Evolutionary conservation across 2,113 vertebrate genomes (phyloP), one percentile per base, ranked within the genome.

Genomic region (Corythornis vintsioides): DNA sequence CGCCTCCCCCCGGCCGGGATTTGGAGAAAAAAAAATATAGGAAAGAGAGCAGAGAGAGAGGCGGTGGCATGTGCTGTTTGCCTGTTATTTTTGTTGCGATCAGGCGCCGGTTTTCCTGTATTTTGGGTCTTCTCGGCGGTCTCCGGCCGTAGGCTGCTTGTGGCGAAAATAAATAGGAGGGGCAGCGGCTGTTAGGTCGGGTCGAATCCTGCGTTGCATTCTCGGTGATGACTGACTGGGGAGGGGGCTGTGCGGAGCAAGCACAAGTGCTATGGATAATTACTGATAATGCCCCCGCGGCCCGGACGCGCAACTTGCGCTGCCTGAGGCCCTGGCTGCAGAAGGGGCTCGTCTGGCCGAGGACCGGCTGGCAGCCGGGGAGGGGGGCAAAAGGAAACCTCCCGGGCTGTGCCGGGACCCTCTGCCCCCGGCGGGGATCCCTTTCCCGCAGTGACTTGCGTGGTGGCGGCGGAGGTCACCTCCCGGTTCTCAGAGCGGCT

Each of bases 381-480:
- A 65, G 8, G 38, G 60, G 57, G 88, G 91, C 31, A 21, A 78
- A 57, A 43, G 53, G 43, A 56, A 61, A 38, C 4, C 19, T 52
- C 25, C 42, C 43, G 84, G 81, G 91, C 43, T 38, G 24, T 69
- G 74, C 40, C 17, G 42, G 56, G 66, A 65, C 81, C 70, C 47
- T 64, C 69, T 71, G 56, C 15, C 40, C 57, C 83, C 28, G 33
- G 57, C 56, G 86, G 86, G 43, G 79, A 82, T 88, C 75, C 63
- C 61, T 87, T 78, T 78, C 83, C 83, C 81, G 71, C 21, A 71
- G 53, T 88, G 94, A 94, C 84, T 69, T 70, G 81, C 69, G 21
- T 33, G 59, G 52, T 77, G 28, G 55, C 52, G 55, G 85, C 15
- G 22, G 60, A 69, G 92, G 92, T 91, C 70, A 77, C 40, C 81